Evolutionary conservation across 2,113 vertebrate species (phyloP).

Genomic region (Trogon melanurus): DNA sequence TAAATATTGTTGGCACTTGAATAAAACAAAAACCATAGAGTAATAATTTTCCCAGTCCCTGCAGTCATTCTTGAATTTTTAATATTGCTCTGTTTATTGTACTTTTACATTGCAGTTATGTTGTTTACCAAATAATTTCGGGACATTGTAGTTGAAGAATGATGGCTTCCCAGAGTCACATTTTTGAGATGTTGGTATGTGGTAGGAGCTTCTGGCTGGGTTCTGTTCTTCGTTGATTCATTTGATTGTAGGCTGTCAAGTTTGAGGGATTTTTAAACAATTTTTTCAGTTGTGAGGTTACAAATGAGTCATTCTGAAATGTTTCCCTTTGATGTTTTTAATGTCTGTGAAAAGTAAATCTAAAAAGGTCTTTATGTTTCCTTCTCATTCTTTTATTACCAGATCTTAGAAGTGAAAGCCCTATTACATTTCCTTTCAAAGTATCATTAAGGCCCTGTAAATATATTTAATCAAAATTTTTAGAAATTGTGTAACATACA

Average conservation of each 20-base stretch:
- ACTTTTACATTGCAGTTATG: slow-evolving; percentile 21
- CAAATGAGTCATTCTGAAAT: slow-evolving; percentile 30
- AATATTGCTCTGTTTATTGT: slow-evolving; percentile 61
- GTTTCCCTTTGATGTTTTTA: slow-evolving; percentile 24
- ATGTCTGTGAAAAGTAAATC: slow-evolving; percentile 20
- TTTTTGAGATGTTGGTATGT: slow-evolving; percentile 33
- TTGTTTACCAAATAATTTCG: slow-evolving; percentile 65
- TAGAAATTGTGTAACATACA: not conserved
- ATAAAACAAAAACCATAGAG: slow-evolving; percentile 14
- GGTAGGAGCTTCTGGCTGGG: slow-evolving; percentile 33
- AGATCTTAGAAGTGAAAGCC: not conserved
- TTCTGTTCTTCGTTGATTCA: slow-evolving; percentile 42
- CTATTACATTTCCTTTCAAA: slow-evolving; percentile 11
- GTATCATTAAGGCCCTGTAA: not conserved
- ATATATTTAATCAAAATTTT: not conserved
- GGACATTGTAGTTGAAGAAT: slow-evolving; percentile 33
- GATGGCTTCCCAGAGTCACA: slow-evolving; percentile 51
- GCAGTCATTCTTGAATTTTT: slow-evolving; percentile 60
- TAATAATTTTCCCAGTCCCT: slow-evolving; percentile 42
- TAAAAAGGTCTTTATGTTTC: not conserved
- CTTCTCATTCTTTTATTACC: not conserved
- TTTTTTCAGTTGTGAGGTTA: slow-evolving; percentile 54
- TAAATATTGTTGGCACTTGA: slow-evolving; percentile 49
- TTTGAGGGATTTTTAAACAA: slow-evolving; percentile 21
- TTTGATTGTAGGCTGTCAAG: slow-evolving; percentile 62